Base-by-base conservation (phyloP, 2,113 vertebrate species). In the Hirundichthys speculiger region DNA sequence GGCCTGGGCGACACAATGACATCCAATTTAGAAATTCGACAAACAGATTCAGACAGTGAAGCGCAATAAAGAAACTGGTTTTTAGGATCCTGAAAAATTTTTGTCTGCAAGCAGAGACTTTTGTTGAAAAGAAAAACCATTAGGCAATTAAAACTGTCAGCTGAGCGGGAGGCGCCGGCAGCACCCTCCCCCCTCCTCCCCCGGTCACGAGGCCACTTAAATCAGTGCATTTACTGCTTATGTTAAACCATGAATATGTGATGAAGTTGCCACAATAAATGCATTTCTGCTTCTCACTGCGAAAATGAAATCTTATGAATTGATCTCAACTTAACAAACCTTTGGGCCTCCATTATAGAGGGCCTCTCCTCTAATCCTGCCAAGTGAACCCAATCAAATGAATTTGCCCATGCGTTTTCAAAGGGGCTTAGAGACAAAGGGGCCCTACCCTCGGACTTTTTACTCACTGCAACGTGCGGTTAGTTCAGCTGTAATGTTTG, bases 401-500 rank as follows among this genome's bases (percentile, higher is more conserved):
- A 97, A 95, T 96, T 95, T 95, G 95, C 94, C 95, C 94, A 93
- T 86, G 75, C 93, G 90, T 95, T 88, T 96, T 94, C 94, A 95
- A 94, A 94, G 94, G 93, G 92, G 88, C 88, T 63, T 64, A 51
- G 83, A 89, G 90, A 98, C 96, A 98, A 98, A 95, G 91, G 90
- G 80, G 84, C 89, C 93, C 94, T 73, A 75, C 85, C 88, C 89
- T 94, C 93, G 92, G 94, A 96, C 87, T 90, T 98, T 98, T 96
- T 94, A 95, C 95, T 96, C 95, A 94, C 94, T 94, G 94, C 95
- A 97, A 96, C 96, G 96, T 94, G 93, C 93, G 90, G 89, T 94
- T 95, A 94, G 95, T 99, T 97, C 95, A 96, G 95, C 96, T 97
- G 95, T 96, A 94, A 97, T 99, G 98, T 99, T 99, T 99, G 96